phyloP scores from a whole-genome alignment of 2,888 invertebrate species.

The Rhabditophanes sp. region DNA sequence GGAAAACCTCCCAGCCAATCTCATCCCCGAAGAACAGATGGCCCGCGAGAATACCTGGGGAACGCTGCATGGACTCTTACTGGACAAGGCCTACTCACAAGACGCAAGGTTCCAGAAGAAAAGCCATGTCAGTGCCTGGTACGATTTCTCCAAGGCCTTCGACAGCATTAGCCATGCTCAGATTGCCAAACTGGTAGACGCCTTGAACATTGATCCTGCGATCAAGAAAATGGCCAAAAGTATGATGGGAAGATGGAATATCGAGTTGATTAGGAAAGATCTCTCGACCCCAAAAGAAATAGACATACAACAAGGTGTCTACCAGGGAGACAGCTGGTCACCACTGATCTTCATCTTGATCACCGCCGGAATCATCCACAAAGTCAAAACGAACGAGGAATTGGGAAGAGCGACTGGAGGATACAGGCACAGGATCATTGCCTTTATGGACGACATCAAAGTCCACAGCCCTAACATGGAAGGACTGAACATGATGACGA shows the following conservation, averaged over 20 bases:
- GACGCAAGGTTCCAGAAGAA: conserved; percentile 5
- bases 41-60: conserved; percentile 9
- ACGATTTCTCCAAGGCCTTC: conserved; percentile 11
- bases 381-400: no score
- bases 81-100: conserved; percentile 1
- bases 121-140: conserved; percentile 5
- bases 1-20: conserved; percentile 1
- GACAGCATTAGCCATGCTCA: conserved; percentile 7
- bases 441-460: no score
- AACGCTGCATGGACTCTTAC: conserved; percentile 9
- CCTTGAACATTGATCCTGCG: neutral
- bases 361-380: no score
- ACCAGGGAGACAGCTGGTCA: no score
- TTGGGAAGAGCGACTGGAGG: no score
- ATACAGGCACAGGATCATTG: no score
- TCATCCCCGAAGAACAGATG: conserved; percentile 6
- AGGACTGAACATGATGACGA: no score
- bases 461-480: no score
- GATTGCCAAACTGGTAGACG: neutral
- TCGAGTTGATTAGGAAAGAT: no score
- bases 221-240: neutral
- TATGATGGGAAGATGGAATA: conserved; percentile 8
- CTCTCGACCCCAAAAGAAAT: no score
- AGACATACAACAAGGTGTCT: no score
- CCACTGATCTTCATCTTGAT: no score